Evolutionary conservation across 2,888 invertebrate species (phyloP).

Genomic region (Sericinus montela): DNA sequence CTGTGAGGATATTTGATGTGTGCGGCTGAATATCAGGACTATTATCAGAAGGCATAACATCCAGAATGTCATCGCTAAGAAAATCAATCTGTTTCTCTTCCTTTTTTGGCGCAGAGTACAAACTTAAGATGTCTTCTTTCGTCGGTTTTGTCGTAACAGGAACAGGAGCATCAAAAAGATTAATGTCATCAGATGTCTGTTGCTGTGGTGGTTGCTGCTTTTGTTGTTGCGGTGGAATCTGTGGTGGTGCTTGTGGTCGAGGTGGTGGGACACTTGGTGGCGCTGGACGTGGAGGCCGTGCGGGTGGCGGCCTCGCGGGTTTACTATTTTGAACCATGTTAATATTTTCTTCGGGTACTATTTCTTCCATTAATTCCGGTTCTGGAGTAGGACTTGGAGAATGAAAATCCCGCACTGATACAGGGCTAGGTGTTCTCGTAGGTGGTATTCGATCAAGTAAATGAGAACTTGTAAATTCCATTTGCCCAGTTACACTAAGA

Average conservation of each 20-base stretch:
- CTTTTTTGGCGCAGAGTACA: conserved; percentile 71
- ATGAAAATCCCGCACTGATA: conserved; percentile 88
- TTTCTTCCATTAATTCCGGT: conserved; percentile 62
- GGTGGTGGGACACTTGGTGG: conserved; percentile 65
- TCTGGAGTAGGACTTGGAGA: conserved; percentile 91
- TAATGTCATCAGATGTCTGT: conserved; percentile 62
- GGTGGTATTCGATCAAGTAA: conserved; percentile 90
- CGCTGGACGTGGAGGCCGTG: conserved; percentile 52
- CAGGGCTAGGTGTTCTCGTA: conserved; percentile 92
- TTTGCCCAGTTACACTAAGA: conserved; percentile 90
- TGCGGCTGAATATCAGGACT: conserved; percentile 29
- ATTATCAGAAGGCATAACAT: conserved; percentile 37
- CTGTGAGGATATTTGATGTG: conserved; percentile 32
- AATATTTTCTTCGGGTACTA: conserved; percentile 40
- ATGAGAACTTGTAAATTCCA: conserved; percentile 93
- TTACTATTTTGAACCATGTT: conserved; percentile 63
- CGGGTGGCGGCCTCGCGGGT: conserved; percentile 49
- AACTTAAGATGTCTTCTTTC: conserved; percentile 80
- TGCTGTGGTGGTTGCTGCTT: conserved; percentile 33
- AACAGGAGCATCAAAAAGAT: conserved; percentile 79
- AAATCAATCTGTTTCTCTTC: conserved; percentile 75
- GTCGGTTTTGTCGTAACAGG: conserved; percentile 72
- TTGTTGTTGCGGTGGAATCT: conserved; percentile 63
- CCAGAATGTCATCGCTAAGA: conserved; percentile 77
- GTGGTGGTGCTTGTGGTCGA: conserved; percentile 70